Base-by-base conservation (phyloP, 2,113 vertebrate species). In the Oncorhynchus gorbuscha region DNA sequence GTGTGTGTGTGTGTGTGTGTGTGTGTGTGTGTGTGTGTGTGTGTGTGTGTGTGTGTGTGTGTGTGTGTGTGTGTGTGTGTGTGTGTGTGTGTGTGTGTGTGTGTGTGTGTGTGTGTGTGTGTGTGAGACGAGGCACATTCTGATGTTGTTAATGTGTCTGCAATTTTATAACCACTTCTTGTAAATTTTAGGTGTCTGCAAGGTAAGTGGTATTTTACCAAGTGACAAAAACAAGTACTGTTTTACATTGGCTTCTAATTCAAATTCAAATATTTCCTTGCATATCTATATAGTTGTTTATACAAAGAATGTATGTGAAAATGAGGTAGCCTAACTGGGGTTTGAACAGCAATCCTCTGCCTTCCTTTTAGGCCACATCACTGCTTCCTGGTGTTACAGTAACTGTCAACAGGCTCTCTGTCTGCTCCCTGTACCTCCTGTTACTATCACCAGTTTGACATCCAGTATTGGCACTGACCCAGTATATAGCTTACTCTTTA, bases 151-250 rank as follows among this genome's bases (percentile, higher is more conserved):
- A 58, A 22, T 55, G 49, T 16, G 70, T 55, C 16, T 51, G 70
- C 70, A 72, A 20, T 24, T 22, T 58, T 12, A 55, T 72, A 20
- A 51, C 51, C 12, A 58, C 28, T 3, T 35, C 18, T 69, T 55
- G 0, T 67, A 9, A 5, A 2, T 39, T 16, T 69, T 39, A 0
- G 32, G 28, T 66, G 69, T 72, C 51, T 26, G 65, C 7, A 62
- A 83, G 83, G 83, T 84, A 86, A 86, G 82, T 84, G 73, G 74
- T 65, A 3, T 45, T 61, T 35, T 49, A 74, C 39, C 18, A 14
- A 73, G 0, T 55, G 12, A 32, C 20, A n/a, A 12, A 20, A 22
- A 62, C 11, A 62, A 62, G 1, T 62, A 62, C n/a, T 8, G 18
- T 62, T 55, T 55, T 55, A n/a, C 18, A 62, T 62, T 22, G 24